Base-by-base conservation (phyloP, 2,888 invertebrate genomes). In the Sisyra nigra region DNA sequence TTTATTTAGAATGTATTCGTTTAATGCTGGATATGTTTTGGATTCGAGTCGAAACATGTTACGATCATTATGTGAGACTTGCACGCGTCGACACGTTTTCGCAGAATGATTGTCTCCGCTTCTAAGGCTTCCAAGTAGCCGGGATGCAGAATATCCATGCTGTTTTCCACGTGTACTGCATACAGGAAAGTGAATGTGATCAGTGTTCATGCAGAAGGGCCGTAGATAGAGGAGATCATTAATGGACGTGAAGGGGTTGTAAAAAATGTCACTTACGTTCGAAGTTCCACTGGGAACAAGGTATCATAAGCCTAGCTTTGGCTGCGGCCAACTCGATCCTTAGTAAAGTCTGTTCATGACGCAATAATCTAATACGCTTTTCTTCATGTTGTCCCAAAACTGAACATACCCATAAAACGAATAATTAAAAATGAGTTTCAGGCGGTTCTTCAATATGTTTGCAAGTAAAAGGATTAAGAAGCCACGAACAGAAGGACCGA, bases 381-480 rank as follows among this genome's bases (percentile, higher is more conserved):
- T 32, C 37, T 19, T 19, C 31, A 40, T 40, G 34, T 14, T 34
- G 41, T 13, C 33, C 24, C 34, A 17, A 10, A 24, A 42, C 35
- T 42, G 35, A 24, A 42, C 42, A 42, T 35, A 42, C 35, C 42
- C 34, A 35, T 35, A 43, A 41, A 44, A 36, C 36, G 18, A 41
- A 33, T 18, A 40, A 48, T 57, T 60, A 63, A 49, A 64, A 63
- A 54, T 63, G 63, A 13, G 63, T 62, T 52, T 64, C 63, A 43
- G 62, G 63, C 40, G 63, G 62, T 50, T 63, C 64, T 56, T 81
- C 79, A 47, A 80, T 79, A 60, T 80, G 80, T 60, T 80, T 80
- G 66, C 80, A 80, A 34, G 80, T 77, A 55, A 81, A 81, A 9
- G 80, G 81, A 59, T 80, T 81, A 54, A 80, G 64, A 48, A 81